Base-by-base conservation (phyloP, 2,888 invertebrate genomes). In the Eilema sororculum region DNA sequence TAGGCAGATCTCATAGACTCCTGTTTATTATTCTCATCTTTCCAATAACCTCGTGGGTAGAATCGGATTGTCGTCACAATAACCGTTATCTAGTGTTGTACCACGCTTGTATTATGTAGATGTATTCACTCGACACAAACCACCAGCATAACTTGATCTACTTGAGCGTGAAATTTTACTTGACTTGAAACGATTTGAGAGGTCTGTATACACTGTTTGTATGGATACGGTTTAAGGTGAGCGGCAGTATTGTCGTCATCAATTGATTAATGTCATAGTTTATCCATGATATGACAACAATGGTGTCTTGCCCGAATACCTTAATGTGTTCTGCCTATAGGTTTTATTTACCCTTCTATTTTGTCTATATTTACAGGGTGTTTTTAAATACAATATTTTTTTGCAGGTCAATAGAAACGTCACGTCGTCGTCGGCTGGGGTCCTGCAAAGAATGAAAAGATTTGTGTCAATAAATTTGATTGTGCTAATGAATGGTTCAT, bases 201-300 rank as follows among this genome's bases (percentile, higher is more conserved):
- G 90, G 75, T 89, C 91, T 84, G 20, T 25, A 25, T 81, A 84
- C n/a, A 71, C 58, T 91, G 90, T 92, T 78, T 68, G 64, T 69
- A 78, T 75, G 79, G 80, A 79, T 88, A 89, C 79, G 82, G 86
- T 88, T 90, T 89, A 89, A 93, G 91, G 92, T 91, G 87, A 90
- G 91, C 91, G 91, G 88, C 82, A 80, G 91, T 80, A 94, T 95
- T 95, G 94, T 95, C 89, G 89, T 85, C 84, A 75, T 79, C 84
- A 85, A 92, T 94, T 94, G 94, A 95, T 94, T 94, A 93, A 95
- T 94, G 90, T 86, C 79, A 87, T 92, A 92, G 93, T 93, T 93
- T 94, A 94, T 94, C 93, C 93, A 93, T 89, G 92, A 94, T 94
- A 93, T 91, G 93, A 93, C 93, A 93, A 95, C 94, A 94, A 95